Base-by-base conservation (phyloP, 2,113 vertebrate species). In the Lagopus muta region DNA sequence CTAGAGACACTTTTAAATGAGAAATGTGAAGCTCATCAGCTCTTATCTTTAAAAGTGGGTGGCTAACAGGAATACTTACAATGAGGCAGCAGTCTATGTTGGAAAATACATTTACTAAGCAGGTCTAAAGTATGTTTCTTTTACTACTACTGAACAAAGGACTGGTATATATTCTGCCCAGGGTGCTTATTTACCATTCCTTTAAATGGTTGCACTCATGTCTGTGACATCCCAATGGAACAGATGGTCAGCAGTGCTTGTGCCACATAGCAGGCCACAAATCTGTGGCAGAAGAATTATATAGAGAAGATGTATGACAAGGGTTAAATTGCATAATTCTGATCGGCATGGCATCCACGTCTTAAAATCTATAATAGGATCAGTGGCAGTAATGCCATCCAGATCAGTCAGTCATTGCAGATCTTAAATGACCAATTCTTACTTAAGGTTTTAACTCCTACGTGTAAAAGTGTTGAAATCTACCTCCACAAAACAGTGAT, bases 321-420 rank as follows among this genome's bases (percentile, higher is more conserved):
- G 17, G 32, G 61, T 74, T 91, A 77, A 75, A 45, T 82, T 94
- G 78, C 55, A 43, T 91, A 92, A 94, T 93, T 94, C 75, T 86
- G 60, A 60, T 72, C 1, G 1, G 55, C 73, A 19, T 82, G 75
- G 71, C 55, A 71, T 89, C 91, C 67, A n/a, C 75, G 38, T 91
- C 77, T 80, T 87, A 77, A 87, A 93, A 90, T 93, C 83, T 52
- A 0, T 93, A 89, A 88, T 89, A 93, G 86, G 86, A 93, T 96
- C 95, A 94, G 83, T 61, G 90, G 77, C 86, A 81, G 88, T 86
- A 95, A 86, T 67, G 61, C 69, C 83, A 83, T 80, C 82, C 78
- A 74, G 89, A 86, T 86, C 89, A 93, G 72, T 73, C 8, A 28
- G 89, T 82, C 75, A 64, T n/a, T 89, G 84, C 42, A 87, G 67